These are phyloP conservation scores for Diceros bicornis DNA, from an alignment of 2,797 vertebrate species.

Conservation along the genomic window DNA sequence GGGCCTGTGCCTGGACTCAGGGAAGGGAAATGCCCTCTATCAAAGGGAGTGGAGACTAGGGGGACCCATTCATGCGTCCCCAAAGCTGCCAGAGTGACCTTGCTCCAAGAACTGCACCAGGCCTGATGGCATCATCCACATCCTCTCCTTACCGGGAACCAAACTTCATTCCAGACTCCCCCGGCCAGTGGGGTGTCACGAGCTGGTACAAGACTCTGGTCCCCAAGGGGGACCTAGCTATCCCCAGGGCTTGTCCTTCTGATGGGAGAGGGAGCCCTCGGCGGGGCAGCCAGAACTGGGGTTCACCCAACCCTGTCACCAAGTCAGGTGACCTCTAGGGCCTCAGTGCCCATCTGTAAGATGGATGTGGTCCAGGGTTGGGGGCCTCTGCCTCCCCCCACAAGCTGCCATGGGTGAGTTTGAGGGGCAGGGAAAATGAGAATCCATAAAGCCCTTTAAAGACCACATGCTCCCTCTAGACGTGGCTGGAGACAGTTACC, in stretches of 20 bases:
- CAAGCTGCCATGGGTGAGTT: not conserved
- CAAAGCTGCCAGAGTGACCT: not conserved
- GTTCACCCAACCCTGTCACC: not conserved
- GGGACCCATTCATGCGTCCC: not conserved
- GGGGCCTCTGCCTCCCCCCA: no score
- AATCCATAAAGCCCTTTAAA: not conserved
- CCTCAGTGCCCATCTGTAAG: not conserved
- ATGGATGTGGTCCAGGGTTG: not conserved
- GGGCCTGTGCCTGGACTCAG: not conserved
- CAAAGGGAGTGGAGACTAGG: not conserved
- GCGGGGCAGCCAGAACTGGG: not conserved
- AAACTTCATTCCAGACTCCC: no score
- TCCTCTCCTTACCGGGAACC: not conserved
- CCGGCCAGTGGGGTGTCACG: not conserved
- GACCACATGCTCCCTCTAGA: accelerated
- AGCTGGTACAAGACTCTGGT: not conserved
- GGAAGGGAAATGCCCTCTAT: not conserved
- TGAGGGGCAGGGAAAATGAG: not conserved
- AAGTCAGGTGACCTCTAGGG: not conserved
- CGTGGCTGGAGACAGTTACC: not conserved
- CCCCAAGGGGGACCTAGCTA: not conserved
- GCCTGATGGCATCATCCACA: not conserved
- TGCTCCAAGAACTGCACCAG: not conserved
- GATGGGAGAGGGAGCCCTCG: not conserved
- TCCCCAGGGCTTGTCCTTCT: not conserved